Evolutionary conservation across 64 coral and sea anemone genomes (phyloP).

Genomic region (Pocillopora damicornis): DNA sequence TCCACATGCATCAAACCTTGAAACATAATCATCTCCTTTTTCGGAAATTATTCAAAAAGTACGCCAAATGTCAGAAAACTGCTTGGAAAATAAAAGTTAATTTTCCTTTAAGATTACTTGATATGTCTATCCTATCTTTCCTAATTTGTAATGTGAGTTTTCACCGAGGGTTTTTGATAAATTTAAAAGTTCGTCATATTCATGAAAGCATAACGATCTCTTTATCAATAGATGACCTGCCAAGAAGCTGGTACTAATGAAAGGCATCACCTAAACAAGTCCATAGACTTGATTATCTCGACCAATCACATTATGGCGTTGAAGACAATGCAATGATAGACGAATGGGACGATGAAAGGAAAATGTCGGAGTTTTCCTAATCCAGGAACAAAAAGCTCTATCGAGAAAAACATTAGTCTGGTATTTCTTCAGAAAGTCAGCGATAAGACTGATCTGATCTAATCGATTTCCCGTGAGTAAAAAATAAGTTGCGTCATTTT

Average conservation of each 20-base stretch:
- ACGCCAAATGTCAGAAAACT: no score
- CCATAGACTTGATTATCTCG: not conserved
- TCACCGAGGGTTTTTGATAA: no score
- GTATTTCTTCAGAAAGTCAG: not conserved
- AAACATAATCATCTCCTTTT: no score
- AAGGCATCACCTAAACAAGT: conserved; percentile 6
- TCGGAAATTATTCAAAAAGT: no score
- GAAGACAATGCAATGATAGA: conserved; percentile 3
- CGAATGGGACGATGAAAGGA: conserved; percentile 17
- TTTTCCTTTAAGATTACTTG: no score
- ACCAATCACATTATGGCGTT: conserved; percentile 13
- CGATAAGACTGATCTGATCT: not conserved
- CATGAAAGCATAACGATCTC: not conserved
- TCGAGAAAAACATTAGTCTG: not conserved
- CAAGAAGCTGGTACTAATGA: not conserved
- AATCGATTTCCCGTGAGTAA: not conserved
- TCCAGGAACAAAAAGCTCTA: not conserved
- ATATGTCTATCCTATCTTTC: no score
- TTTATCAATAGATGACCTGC: conserved; percentile 38
- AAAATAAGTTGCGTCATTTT: conserved; percentile 1
- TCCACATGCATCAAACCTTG: no score
- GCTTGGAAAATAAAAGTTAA: no score
- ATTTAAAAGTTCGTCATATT: not conserved
- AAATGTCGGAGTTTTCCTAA: not conserved
- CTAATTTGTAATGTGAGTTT: not conserved